Evolutionary conservation across 2,797 vertebrate species (phyloP).

Genomic region (Pipistrellus pipistrellus): DNA sequence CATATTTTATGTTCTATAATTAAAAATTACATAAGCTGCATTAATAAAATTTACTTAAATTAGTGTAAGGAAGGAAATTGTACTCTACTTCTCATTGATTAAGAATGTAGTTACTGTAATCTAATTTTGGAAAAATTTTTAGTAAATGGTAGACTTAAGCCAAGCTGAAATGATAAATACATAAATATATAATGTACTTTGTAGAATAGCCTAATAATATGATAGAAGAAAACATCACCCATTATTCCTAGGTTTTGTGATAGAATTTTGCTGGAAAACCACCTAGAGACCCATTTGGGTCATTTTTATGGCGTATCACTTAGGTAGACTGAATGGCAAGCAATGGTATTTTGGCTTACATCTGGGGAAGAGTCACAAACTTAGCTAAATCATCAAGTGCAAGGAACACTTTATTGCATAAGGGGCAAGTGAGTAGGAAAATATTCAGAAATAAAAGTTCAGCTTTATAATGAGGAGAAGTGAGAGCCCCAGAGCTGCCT

Average conservation of each 20-base stretch:
- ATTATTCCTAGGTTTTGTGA: background rate
- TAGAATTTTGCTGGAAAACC: constrained; percentile 9
- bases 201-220: background rate
- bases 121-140: constrained; percentile 49
- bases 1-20: constrained; percentile 5
- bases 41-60: constrained; percentile 59
- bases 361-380: background rate
- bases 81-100: constrained; percentile 38
- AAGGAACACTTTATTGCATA: background rate
- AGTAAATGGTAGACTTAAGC: constrained; percentile 2
- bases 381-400: background rate
- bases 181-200: background rate
- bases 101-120: constrained; percentile 33
- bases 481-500: background rate
- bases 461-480: background rate
- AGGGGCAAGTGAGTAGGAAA: background rate
- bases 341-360: background rate
- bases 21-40: constrained; percentile 52
- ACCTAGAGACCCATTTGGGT: background rate
- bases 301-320: background rate
- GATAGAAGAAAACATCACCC: background rate
- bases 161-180: background rate
- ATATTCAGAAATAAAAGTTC: background rate
- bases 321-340: background rate
- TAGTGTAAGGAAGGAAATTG: constrained; percentile 54